Evolutionary conservation across 1,140 invertebrate genomes (phyloP).

Genomic region (Potamilus streckersoni): DNA sequence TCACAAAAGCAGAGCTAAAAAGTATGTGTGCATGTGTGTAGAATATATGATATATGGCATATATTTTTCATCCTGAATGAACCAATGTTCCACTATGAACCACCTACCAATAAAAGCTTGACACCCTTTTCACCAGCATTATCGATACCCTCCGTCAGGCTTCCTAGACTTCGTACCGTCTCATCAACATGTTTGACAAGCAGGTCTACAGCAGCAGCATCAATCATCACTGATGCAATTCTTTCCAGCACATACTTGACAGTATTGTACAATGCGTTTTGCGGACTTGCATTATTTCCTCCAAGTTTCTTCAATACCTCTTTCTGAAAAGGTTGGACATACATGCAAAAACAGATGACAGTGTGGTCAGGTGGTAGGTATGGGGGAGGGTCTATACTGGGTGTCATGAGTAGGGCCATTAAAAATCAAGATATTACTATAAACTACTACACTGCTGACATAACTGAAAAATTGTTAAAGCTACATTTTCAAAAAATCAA

Average conservation of each 20-base stretch:
- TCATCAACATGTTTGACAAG: constrained; percentile 66
- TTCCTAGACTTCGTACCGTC: constrained; percentile 46
- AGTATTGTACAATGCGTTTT: constrained; percentile 94
- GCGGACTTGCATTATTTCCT: constrained; percentile 76
- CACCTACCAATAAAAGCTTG: constrained; percentile 75
- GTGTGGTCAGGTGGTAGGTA: too few species aligned
- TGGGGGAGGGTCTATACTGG: too few species aligned
- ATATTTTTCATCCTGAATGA: not conserved
- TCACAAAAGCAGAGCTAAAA: too few species aligned
- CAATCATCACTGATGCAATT: constrained; percentile 95
- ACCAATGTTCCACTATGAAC: not conserved
- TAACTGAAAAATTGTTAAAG: too few species aligned
- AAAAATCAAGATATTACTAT: too few species aligned
- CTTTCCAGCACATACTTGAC: constrained; percentile 94
- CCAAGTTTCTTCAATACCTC: constrained; percentile 93
- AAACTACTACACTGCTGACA: too few species aligned
- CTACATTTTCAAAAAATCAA: too few species aligned
- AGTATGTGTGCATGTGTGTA: too few species aligned
- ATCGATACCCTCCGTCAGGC: constrained; percentile 50
- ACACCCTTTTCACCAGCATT: constrained; percentile 59
- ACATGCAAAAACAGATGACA: too few species aligned
- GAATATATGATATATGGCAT: not conserved
- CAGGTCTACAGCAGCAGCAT: constrained; percentile 78
- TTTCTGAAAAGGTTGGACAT: constrained; percentile 64
- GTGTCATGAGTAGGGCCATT: too few species aligned